phyloP scores from a whole-genome alignment of 2,888 invertebrate genomes.

The Epicampocera succincta region DNA sequence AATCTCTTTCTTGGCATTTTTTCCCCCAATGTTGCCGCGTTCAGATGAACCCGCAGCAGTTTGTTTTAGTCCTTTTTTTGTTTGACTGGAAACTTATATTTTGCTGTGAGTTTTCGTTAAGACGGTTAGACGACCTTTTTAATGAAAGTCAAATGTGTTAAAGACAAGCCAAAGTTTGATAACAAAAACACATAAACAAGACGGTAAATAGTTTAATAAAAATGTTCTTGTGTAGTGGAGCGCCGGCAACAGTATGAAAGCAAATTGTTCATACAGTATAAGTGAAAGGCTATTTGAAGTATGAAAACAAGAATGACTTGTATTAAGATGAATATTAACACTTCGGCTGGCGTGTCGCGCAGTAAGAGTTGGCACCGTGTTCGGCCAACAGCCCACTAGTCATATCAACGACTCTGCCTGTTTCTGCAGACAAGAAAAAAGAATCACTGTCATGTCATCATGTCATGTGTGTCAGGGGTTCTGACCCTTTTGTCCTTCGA shows the following conservation, averaged over 20 bases:
- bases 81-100: not conserved
- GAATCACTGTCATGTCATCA: too few relatives aligned
- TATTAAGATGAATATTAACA: too few relatives aligned
- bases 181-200: constrained; percentile 3
- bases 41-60: constrained; percentile 3
- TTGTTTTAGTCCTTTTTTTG: constrained; percentile 9
- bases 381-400: too few relatives aligned
- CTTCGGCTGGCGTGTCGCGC: too few relatives aligned
- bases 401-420: too few relatives aligned
- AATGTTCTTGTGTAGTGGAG: constrained; percentile 22
- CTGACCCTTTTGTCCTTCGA: too few relatives aligned
- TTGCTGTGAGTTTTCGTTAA: constrained; percentile 38
- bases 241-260: not conserved
- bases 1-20: constrained; percentile 30
- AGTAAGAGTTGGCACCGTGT: too few relatives aligned
- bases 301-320: too few relatives aligned
- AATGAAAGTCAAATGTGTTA: constrained; percentile 67
- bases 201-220: constrained; percentile 29
- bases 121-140: constrained; percentile 65
- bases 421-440: too few relatives aligned
- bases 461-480: too few relatives aligned
- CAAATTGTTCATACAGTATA: not conserved
- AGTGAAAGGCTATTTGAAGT: too few relatives aligned
- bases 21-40: constrained; percentile 16
- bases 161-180: constrained; percentile 50